Base-by-base conservation (phyloP, 1,140 invertebrate species). In the Thrips palmi region DNA sequence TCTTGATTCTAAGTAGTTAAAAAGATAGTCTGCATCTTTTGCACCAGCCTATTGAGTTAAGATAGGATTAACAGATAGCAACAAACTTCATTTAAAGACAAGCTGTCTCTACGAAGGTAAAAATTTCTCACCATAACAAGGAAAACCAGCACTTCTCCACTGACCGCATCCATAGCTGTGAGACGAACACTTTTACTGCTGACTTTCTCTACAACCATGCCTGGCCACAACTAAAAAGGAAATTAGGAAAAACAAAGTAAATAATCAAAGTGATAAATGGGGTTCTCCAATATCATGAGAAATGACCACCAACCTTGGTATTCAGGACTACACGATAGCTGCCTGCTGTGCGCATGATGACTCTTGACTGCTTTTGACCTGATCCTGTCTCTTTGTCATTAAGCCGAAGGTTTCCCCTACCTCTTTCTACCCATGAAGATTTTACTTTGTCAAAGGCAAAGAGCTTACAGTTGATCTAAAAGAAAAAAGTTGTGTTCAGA, bases 321-420 rank as follows among this genome's bases (percentile, higher is more conserved):
- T 96, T 97, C 11, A 97, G 62, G 48, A 93, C 74, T 34, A 96
- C 71, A 43, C 86, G 68, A 37, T 92, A 68, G 43, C 79, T 88
- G 12, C 89, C 89, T 15, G 80, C 68, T 10, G 79, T 83, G 32
- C 89, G 67, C 51, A 89, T 83, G 2, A 94, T 82, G 3, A 91
- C 60, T 31, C 86, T 62, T 17, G 76, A 83, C 37, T 70, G 66
- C 6, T 67, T 61, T 31, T 47, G 47, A 22, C 46, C 40, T 42
- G 29, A 28, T 36, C 23, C 45, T 43, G 48, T 56, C 40, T 55
- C 56, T 25, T 39, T 45, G 53, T 91, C 85, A 62, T 96, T 96
- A 2, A 94, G 62, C 39, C 89, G 67, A 32, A 94, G 56, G 33
- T 75, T 74, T 21, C 89, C 89, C 49, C 87, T 68, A 0, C 89